These are phyloP conservation scores for Gymnobelideus leadbeateri DNA, from an alignment of 2,113 vertebrate genomes.

Conservation along the genomic window DNA sequence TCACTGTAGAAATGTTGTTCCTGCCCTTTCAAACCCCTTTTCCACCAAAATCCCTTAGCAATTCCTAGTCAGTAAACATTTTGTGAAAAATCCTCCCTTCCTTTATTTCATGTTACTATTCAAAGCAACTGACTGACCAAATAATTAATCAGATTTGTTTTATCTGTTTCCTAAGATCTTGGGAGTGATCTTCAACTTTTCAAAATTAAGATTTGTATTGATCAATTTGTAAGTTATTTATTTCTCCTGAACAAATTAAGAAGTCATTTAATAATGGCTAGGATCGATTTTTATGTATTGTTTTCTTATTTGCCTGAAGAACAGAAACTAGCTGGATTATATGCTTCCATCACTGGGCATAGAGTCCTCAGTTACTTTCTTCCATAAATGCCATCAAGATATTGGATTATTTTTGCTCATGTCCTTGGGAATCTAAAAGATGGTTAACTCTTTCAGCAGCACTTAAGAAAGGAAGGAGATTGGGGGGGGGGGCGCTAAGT, in stretches of 20 bases:
- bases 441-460: not conserved
- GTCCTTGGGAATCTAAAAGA: not conserved
- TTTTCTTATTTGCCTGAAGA: slow-evolving; percentile 9
- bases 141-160: not conserved
- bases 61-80: not conserved
- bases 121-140: not conserved
- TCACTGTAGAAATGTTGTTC: not conserved
- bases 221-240: not conserved
- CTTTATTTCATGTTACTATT: not conserved
- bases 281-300: not conserved
- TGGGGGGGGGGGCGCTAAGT: too few species aligned
- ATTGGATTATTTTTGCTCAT: not conserved
- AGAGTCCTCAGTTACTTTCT: not conserved
- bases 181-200: not conserved
- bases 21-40: not conserved
- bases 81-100: slow-evolving; percentile 23
- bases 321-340: not conserved
- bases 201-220: not conserved
- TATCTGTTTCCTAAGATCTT: not conserved
- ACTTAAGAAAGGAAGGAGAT: not conserved
- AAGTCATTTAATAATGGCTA: slow-evolving; percentile 1
- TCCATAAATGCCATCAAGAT: not conserved
- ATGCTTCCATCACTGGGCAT: not conserved
- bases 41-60: not conserved
- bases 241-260: not conserved